These are phyloP conservation scores for Galeopterus variegatus DNA, from an alignment of 2,113 vertebrate genomes.

Conservation along the genomic window DNA sequence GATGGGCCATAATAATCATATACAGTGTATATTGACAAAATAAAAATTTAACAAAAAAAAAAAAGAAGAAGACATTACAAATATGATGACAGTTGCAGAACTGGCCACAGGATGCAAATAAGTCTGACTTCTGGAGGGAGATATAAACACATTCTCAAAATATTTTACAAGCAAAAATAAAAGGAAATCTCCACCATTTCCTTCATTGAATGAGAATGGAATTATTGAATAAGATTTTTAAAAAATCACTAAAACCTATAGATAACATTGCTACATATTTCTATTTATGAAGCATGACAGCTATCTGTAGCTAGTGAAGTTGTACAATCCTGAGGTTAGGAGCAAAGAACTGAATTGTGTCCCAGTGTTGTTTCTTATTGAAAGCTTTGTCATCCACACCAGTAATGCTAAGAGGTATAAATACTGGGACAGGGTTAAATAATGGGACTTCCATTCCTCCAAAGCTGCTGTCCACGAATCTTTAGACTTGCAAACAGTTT, in stretches of 20 bases:
- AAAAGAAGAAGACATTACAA: constrained; percentile 74
- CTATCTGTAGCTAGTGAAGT: background rate
- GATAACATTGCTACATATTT: background rate
- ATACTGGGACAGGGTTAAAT: constrained; percentile 53
- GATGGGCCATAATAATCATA: too few species aligned
- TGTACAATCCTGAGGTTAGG: background rate
- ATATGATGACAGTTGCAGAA: constrained; percentile 77
- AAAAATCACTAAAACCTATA: constrained; percentile 40
- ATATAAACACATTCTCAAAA: constrained; percentile 67
- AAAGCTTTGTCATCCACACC: background rate
- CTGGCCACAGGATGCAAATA: constrained; percentile 52
- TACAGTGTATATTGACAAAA: too few species aligned
- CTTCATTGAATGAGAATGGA: background rate
- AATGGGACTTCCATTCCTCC: constrained; percentile 13
- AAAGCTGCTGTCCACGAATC: constrained; percentile 45
- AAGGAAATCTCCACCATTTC: background rate
- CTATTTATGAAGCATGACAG: background rate
- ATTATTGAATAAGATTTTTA: constrained; percentile 28
- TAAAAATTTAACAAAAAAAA: too few species aligned
- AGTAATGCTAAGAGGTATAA: background rate
- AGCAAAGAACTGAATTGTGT: background rate
- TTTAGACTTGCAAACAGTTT: constrained; percentile 76
- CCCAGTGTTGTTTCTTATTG: background rate
- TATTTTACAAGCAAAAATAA: constrained; percentile 59
- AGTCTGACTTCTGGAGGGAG: constrained; percentile 71